Evolutionary conservation across 92 coral and sea anemone species (phyloP).

Genomic region (Epizoanthus ramosus): DNA sequence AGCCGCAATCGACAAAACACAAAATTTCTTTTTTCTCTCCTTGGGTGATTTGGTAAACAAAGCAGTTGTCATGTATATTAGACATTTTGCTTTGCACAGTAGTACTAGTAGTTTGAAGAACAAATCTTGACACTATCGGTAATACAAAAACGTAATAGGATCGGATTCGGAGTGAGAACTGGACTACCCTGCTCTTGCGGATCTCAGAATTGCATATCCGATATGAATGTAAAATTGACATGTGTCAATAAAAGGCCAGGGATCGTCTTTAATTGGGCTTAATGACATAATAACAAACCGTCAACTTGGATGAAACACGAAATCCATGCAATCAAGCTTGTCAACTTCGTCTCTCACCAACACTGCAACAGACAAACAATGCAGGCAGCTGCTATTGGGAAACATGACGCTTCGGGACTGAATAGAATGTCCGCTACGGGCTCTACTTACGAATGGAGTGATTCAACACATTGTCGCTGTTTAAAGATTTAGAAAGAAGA

Average conservation of each 20-base stretch:
- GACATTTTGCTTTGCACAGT: background rate
- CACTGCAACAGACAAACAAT: background rate
- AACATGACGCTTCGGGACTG: background rate
- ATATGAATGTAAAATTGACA: slow-evolving; percentile 7
- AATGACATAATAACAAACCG: background rate
- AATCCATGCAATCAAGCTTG: background rate
- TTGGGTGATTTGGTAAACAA: background rate
- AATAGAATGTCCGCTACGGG: no score
- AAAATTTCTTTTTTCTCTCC: background rate
- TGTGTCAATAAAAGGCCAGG: slow-evolving; percentile 17
- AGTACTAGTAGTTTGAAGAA: background rate
- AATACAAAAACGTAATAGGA: background rate
- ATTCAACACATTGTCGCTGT: no score
- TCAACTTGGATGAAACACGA: slow-evolving; percentile 4
- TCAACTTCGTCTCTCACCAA: no score
- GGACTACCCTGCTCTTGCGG: background rate
- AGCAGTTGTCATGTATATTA: background rate
- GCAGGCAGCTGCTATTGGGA: background rate
- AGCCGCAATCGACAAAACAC: background rate
- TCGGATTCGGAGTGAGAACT: background rate
- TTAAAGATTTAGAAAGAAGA: no score
- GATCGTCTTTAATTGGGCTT: slow-evolving; percentile 18
- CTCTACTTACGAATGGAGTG: no score
- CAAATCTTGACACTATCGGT: background rate
- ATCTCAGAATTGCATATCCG: background rate